Conservation (phyloP, 1,140 invertebrate species). For the Zaprionus vittiger region DNA sequence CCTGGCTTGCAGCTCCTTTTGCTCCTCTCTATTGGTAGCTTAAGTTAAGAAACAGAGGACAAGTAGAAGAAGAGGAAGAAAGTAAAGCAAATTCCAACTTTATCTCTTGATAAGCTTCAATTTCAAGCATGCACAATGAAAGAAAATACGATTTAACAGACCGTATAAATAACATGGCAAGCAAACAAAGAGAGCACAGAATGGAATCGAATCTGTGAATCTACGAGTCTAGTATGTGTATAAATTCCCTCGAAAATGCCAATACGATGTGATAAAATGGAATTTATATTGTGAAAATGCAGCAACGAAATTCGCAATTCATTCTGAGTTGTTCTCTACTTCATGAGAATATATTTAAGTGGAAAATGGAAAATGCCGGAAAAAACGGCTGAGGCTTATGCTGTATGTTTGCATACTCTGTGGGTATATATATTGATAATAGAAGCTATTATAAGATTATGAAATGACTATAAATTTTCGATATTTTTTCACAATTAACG, state of each 20-base stretch:
- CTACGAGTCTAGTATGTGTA: neutral
- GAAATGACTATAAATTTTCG: neutral
- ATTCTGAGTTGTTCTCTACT: neutral
- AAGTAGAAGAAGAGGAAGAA: neutral
- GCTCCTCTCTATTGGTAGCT: slow-evolving; percentile 52
- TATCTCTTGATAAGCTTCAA: slow-evolving; percentile 25
- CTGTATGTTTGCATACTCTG: neutral
- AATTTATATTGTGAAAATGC: slow-evolving; percentile 3
- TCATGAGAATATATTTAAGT: neutral
- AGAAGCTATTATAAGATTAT: no score
- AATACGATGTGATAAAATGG: neutral
- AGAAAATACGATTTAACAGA: slow-evolving; percentile 1
- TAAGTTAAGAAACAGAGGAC: slow-evolving; percentile 24
- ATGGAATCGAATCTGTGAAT: neutral
- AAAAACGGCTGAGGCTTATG: neutral
- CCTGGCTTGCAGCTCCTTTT: slow-evolving; percentile 54
- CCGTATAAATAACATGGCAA: neutral
- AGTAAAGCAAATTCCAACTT: neutral
- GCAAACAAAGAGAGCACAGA: neutral
- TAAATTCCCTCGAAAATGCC: neutral
- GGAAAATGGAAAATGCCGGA: neutral
- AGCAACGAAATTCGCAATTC: neutral
- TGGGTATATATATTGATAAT: no score
- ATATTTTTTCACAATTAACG: no score
- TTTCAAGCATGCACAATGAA: slow-evolving; percentile 5